Evolutionary conservation across 1,140 invertebrate genomes (phyloP).

Genomic region (Harpegnathos saltator): DNA sequence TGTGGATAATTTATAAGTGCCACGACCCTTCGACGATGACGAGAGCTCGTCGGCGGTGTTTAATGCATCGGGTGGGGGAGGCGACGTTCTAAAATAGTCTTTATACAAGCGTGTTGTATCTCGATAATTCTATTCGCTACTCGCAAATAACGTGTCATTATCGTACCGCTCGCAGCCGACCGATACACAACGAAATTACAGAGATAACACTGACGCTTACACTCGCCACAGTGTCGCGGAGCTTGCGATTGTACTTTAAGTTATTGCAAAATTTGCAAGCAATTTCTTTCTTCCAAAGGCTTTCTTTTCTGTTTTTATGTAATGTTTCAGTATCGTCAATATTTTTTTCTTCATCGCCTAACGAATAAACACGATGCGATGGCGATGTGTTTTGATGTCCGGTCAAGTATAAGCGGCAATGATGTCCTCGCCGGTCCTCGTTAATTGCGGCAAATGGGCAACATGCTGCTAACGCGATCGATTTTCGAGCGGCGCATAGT

Average conservation of each 20-base stretch:
- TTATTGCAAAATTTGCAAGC: background rate
- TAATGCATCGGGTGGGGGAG: background rate
- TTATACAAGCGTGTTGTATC: background rate
- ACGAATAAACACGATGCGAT: background rate
- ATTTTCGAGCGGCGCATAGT: background rate
- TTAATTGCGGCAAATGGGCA: background rate
- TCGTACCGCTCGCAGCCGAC: background rate
- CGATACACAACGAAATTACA: background rate
- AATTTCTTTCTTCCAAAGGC: background rate
- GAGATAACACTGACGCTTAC: background rate
- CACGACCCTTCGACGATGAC: background rate
- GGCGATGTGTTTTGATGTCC: background rate
- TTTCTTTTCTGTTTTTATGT: background rate
- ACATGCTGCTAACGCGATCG: conserved; percentile 31
- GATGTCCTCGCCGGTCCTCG: background rate
- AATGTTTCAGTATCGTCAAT: background rate
- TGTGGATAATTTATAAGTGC: conserved; percentile 19
- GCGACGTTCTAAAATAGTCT: conserved; percentile 6
- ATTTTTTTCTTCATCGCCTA: background rate
- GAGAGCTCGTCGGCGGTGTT: background rate
- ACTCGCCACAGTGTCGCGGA: background rate
- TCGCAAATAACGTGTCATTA: background rate
- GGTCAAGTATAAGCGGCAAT: background rate
- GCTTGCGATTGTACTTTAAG: background rate
- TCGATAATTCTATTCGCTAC: background rate